A percentile compares a stretch with the other conserved stretches of the same genome.
These are phyloP conservation scores for Todiramphus chloris DNA, from an alignment of 2,113 vertebrate species.

Conservation along the genomic window DNA sequence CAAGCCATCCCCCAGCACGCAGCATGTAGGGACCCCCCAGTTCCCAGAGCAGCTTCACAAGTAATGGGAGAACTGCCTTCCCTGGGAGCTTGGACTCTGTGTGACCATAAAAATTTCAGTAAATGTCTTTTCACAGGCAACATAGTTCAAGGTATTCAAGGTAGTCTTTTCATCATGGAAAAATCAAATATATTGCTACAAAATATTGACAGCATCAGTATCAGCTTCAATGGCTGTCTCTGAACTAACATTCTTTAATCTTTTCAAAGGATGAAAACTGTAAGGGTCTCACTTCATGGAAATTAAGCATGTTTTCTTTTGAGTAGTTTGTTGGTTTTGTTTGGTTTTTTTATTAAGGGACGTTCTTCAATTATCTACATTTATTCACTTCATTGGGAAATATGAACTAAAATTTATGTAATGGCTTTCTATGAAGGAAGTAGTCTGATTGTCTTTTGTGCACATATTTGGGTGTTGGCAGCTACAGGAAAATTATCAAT, in stretches of 20 bases:
- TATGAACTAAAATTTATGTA: neutral
- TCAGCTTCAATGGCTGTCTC: neutral
- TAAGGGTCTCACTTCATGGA: neutral
- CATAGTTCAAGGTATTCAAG: neutral
- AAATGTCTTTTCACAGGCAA: neutral
- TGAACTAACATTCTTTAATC: neutral
- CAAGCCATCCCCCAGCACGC: rapidly evolving
- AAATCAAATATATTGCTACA: neutral
- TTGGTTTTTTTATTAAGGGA: neutral
- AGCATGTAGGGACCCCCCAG: neutral
- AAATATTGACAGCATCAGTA: neutral
- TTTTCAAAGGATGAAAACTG: neutral
- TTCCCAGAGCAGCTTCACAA: neutral
- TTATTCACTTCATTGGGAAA: neutral
- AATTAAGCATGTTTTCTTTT: neutral
- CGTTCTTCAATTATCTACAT: neutral
- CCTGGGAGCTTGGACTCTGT: rapidly evolving
- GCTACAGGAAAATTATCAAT: neutral
- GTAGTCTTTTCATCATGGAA: neutral
- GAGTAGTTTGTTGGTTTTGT: neutral
- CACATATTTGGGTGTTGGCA: neutral
- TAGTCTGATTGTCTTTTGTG: neutral
- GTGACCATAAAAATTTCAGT: neutral
- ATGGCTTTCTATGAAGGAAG: neutral
- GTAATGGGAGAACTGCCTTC: neutral